Evolutionary conservation across 2,113 vertebrate species (phyloP).

Genomic region (Hypomesus transpacificus): DNA sequence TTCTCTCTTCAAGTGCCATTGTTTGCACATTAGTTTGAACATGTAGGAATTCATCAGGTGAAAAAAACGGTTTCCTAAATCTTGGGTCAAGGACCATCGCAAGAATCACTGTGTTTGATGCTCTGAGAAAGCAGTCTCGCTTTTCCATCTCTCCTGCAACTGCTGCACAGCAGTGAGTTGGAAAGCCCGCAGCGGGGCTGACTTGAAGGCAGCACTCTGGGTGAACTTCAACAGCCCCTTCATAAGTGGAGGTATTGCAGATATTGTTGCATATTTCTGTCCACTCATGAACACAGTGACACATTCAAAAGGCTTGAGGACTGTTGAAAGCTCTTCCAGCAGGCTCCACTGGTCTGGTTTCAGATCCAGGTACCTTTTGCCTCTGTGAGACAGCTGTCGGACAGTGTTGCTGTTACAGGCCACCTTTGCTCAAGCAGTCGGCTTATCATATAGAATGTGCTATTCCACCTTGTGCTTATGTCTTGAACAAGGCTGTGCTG

Average conservation of each 20-base stretch:
- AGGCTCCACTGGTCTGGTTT: conserved; percentile 29
- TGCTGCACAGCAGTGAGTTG: no score
- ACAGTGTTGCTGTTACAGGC: conserved; percentile 27
- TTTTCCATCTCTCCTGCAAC: no score
- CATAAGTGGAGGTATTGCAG: conserved; percentile 28
- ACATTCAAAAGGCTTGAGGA: not conserved
- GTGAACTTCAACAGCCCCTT: conserved; percentile 33
- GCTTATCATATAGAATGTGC: conserved; percentile 16
- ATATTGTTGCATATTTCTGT: conserved; percentile 29
- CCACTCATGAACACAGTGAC: conserved; percentile 30
- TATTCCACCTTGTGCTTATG: conserved; percentile 21
- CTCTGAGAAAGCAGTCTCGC: no score
- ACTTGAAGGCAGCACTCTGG: not conserved
- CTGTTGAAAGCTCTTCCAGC: conserved; percentile 22
- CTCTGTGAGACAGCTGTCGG: conserved; percentile 25
- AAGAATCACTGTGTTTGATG: no score
- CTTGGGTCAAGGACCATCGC: no score
- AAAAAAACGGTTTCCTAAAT: no score
- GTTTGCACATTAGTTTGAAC: no score
- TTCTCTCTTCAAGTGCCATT: no score
- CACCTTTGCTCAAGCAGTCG: conserved; percentile 29
- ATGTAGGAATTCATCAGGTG: no score
- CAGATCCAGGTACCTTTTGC: conserved; percentile 23
- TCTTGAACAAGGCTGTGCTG: conserved; percentile 24
- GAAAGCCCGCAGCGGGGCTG: no score